A percentile compares a stretch with the other conserved stretches of the same genome.
Conservation (phyloP, 1,140 invertebrate species). For the Drosophila orosa region DNA sequence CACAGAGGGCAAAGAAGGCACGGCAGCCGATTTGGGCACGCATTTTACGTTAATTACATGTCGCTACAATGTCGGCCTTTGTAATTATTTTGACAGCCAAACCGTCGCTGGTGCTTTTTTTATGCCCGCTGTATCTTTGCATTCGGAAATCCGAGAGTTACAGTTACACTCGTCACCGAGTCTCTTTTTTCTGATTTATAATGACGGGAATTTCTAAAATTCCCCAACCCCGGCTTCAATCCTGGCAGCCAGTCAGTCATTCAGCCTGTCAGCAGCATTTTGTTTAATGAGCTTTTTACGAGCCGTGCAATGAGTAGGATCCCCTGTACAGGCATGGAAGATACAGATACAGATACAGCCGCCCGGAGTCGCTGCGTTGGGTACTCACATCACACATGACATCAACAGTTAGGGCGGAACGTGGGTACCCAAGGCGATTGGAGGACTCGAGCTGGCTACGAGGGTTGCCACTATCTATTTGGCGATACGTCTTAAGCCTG, state of each 20-base stretch:
- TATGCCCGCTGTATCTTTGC: conserved; percentile 28
- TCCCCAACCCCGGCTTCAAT: conserved; percentile 17
- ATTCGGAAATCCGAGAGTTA: conserved; percentile 43
- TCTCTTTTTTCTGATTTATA: conserved; percentile 28
- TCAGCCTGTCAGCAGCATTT: conserved; percentile 57
- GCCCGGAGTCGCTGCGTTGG: conserved; percentile 6
- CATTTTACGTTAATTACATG: conserved; percentile 80
- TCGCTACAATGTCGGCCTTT: conserved; percentile 67
- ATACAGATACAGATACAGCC: conserved; percentile 19
- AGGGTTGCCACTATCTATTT: conserved; percentile 1
- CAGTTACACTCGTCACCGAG: conserved; percentile 60
- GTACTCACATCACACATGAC: conserved; percentile 36
- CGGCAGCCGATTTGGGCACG: conserved; percentile 38
- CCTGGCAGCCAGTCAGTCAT: conserved; percentile 29
- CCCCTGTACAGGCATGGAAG: conserved; percentile 13
- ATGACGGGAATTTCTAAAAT: conserved; percentile 47
- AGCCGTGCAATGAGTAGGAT: conserved; percentile 47
- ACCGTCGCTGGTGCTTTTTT: conserved; percentile 47
- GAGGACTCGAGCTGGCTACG: not conserved
- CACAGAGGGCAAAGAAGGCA: conserved; percentile 29
- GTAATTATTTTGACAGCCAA: conserved; percentile 77
- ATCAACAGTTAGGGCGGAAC: conserved; percentile 33
- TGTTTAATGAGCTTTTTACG: conserved; percentile 79
- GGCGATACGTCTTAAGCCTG: not conserved
- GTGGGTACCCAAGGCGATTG: not conserved